Conservation (phyloP, 2,797 vertebrate species). For the Neoniphon sammara region DNA sequence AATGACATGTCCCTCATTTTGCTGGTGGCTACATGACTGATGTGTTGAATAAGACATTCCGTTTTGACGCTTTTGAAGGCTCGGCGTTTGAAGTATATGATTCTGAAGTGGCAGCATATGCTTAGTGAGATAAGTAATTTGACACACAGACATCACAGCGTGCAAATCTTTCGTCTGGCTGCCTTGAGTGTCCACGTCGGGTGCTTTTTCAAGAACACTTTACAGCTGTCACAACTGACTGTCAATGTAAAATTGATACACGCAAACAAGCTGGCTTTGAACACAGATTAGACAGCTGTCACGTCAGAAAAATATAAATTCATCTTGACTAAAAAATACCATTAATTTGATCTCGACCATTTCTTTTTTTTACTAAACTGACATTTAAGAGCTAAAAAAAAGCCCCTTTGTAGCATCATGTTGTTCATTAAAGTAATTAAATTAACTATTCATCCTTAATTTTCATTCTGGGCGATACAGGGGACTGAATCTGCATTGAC, state of each 20-base stretch:
- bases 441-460: slow-evolving; percentile 55
- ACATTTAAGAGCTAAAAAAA: slow-evolving; percentile 70
- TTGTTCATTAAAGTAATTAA: slow-evolving; percentile 77
- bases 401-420: slow-evolving; percentile 51
- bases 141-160: slow-evolving; percentile 85
- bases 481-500: slow-evolving; percentile 33
- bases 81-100: slow-evolving; percentile 83
- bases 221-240: slow-evolving; percentile 82
- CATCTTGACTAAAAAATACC: slow-evolving; percentile 72
- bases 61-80: slow-evolving; percentile 79
- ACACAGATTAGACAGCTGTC: slow-evolving; percentile 79
- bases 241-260: slow-evolving; percentile 73
- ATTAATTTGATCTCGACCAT: slow-evolving; percentile 67
- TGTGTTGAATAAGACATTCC: slow-evolving; percentile 77
- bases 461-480: slow-evolving; percentile 23
- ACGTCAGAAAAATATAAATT: slow-evolving; percentile 63
- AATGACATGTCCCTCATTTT: slow-evolving; percentile 84
- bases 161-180: slow-evolving; percentile 80
- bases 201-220: slow-evolving; percentile 81
- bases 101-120: slow-evolving; percentile 85
- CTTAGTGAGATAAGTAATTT: slow-evolving; percentile 86
- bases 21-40: slow-evolving; percentile 83
- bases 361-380: slow-evolving; percentile 64
- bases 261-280: slow-evolving; percentile 73
- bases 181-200: slow-evolving; percentile 75